A percentile compares a stretch with the other conserved stretches of the same genome.
Evolutionary conservation across 2,797 vertebrate genomes (phyloP).

Genomic region (Mastacembelus armatus): DNA sequence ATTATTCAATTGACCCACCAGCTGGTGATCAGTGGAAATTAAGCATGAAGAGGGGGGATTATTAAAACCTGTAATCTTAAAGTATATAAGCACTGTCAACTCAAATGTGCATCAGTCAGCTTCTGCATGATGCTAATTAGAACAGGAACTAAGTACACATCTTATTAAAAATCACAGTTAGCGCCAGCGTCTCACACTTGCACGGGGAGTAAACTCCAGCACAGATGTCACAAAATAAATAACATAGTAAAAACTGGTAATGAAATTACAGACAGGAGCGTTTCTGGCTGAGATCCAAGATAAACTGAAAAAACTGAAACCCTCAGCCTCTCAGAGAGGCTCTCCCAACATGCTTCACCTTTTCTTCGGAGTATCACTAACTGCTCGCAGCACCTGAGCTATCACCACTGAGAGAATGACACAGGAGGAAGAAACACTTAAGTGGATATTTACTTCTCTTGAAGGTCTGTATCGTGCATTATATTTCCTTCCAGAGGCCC

Average conservation of each 20-base stretch:
- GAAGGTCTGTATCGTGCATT: slow-evolving; percentile 57
- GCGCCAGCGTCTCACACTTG: slow-evolving; percentile 26
- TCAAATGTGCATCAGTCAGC: slow-evolving; percentile 64
- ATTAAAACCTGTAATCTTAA: slow-evolving; percentile 74
- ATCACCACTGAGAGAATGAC: slow-evolving; percentile 18
- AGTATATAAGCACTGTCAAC: slow-evolving; percentile 74
- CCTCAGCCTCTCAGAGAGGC: slow-evolving; percentile 34
- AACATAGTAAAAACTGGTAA: slow-evolving; percentile 56
- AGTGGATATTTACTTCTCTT: slow-evolving; percentile 60
- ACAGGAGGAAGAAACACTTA: slow-evolving; percentile 43
- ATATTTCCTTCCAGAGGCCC: slow-evolving; percentile 20
- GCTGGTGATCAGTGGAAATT: slow-evolving; percentile 77
- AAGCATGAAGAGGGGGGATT: slow-evolving; percentile 72
- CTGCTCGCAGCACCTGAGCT: slow-evolving; percentile 49
- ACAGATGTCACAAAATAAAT: slow-evolving; percentile 64
- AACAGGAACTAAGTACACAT: slow-evolving; percentile 70
- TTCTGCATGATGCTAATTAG: slow-evolving; percentile 71
- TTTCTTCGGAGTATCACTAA: slow-evolving; percentile 49
- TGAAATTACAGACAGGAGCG: slow-evolving; percentile 61
- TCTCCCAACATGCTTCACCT: slow-evolving; percentile 45
- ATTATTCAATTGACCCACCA: slow-evolving; percentile 81
- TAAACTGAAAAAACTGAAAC: slow-evolving; percentile 46
- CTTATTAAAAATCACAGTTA: slow-evolving; percentile 71
- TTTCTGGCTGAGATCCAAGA: slow-evolving; percentile 60
- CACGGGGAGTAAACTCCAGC: slow-evolving; percentile 44